These are phyloP conservation scores for Drosophila prolongata DNA, from an alignment of 2,888 invertebrate species.

Conservation along the genomic window DNA sequence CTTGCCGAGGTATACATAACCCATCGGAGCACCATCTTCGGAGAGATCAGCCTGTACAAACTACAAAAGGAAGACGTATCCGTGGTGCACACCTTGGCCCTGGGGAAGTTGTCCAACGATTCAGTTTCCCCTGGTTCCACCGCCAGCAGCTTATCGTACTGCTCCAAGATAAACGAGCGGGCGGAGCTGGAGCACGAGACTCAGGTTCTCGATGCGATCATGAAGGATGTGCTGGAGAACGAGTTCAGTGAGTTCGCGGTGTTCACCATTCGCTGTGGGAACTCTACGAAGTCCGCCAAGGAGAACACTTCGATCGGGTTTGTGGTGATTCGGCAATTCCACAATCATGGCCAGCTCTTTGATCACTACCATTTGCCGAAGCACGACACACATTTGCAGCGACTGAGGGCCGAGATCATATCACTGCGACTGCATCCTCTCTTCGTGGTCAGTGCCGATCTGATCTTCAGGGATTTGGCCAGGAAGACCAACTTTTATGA, in stretches of 20 bases:
- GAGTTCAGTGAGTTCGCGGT: slow-evolving; percentile 54
- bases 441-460: slow-evolving; percentile 64
- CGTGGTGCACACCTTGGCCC: slow-evolving; percentile 17
- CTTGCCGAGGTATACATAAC: slow-evolving; percentile 72
- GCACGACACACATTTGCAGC: slow-evolving; percentile 40
- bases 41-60: slow-evolving; percentile 68
- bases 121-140: fast-evolving
- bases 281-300: slow-evolving; percentile 55
- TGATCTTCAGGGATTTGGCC: slow-evolving; percentile 71
- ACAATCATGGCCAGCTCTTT: slow-evolving; percentile 36
- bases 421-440: slow-evolving; percentile 75
- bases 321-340: slow-evolving; percentile 64
- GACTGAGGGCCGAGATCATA: slow-evolving; percentile 65
- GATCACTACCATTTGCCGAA: slow-evolving; percentile 58
- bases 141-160: slow-evolving; percentile 37
- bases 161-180: slow-evolving; percentile 39
- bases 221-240: slow-evolving; percentile 67
- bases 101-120: background rate
- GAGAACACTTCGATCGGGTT: slow-evolving; percentile 74
- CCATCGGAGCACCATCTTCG: slow-evolving; percentile 77
- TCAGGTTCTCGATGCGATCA: slow-evolving; percentile 47
- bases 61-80: slow-evolving; percentile 35
- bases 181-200: slow-evolving; percentile 41
- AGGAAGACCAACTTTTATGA: slow-evolving; percentile 63
- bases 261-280: slow-evolving; percentile 76